These are phyloP conservation scores for Ctenicera cuprea DNA, from an alignment of 2,888 invertebrate genomes.

Conservation along the genomic window DNA sequence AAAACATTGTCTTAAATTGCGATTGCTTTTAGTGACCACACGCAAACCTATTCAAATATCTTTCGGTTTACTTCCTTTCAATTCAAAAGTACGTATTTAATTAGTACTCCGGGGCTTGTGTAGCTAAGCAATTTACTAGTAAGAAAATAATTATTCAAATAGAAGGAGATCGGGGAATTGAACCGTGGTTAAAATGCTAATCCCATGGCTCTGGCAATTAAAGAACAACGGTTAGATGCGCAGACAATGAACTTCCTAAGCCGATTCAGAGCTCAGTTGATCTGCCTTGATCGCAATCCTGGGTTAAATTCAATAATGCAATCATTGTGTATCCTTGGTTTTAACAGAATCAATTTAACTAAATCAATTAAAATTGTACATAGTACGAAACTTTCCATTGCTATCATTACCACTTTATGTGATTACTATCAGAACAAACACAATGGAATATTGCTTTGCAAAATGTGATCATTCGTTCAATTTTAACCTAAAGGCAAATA, in stretches of 20 bases:
- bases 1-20: not conserved
- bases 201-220: conserved; percentile 43
- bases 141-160: conserved; percentile 45
- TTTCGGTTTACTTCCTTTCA: not conserved
- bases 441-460: too few species aligned
- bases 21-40: not conserved
- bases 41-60: not conserved
- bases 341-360: not conserved
- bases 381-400: too few species aligned
- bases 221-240: conserved; percentile 46
- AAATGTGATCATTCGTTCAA: too few species aligned
- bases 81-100: not conserved
- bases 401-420: too few species aligned
- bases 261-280: conserved; percentile 28
- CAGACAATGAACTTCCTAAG: conserved; percentile 47
- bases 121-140: conserved; percentile 21
- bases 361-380: too few species aligned
- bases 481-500: too few species aligned
- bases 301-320: not conserved
- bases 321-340: conserved; percentile 7
- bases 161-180: conserved; percentile 40
- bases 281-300: conserved; percentile 19
- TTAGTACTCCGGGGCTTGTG: not conserved
- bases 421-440: too few species aligned
- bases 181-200: conserved; percentile 47